Evolutionary conservation across 2,797 vertebrate genomes (phyloP).

Genomic region (Otolemur crassicaudatus): DNA sequence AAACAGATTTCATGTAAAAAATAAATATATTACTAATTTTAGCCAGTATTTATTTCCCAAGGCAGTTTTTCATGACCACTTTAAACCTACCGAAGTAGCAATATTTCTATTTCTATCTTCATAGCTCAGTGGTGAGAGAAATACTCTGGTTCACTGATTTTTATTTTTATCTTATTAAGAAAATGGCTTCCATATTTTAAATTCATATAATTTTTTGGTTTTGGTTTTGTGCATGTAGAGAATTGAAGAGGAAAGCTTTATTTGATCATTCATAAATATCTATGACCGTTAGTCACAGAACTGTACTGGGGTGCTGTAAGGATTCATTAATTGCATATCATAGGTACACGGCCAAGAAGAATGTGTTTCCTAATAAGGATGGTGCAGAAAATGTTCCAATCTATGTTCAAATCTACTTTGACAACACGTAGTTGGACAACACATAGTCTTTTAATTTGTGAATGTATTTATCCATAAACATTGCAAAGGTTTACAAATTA

Average conservation of each 20-base stretch:
- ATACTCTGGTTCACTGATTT: conserved; percentile 36
- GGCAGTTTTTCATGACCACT: background rate
- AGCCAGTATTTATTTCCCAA: background rate
- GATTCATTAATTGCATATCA: background rate
- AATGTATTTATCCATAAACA: background rate
- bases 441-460: background rate
- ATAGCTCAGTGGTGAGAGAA: background rate
- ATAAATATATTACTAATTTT: background rate
- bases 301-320: background rate
- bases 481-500: background rate
- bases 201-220: background rate
- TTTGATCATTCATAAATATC: background rate
- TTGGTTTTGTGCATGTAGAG: background rate
- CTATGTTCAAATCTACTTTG: conserved; percentile 1
- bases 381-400: background rate
- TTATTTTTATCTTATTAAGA: conserved; percentile 38
- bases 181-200: conserved; percentile 22
- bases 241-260: conserved; percentile 33
- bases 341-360: background rate
- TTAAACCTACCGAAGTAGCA: background rate
- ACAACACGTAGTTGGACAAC: background rate
- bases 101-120: background rate
- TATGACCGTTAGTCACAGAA: background rate
- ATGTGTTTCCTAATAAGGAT: background rate
- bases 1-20: conserved; percentile 46